Evolutionary conservation across 1,140 invertebrate species (phyloP).

Genomic region (Macrostomum lignano): DNA sequence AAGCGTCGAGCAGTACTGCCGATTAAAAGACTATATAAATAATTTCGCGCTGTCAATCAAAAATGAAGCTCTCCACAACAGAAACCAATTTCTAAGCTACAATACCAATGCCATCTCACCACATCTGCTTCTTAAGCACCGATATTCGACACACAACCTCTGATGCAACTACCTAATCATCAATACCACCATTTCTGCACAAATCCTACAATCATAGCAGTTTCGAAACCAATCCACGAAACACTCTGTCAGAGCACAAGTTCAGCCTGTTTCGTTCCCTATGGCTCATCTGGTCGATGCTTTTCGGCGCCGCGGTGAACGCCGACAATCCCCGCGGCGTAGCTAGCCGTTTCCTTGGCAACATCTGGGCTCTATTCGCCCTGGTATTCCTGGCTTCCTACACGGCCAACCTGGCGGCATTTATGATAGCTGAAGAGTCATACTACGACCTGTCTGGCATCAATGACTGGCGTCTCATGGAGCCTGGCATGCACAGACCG

Average conservation of each 20-base stretch:
- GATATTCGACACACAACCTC: too few species aligned
- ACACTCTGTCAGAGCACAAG: slow-evolving; percentile 34
- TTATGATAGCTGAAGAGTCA: slow-evolving; percentile 95
- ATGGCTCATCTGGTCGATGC: slow-evolving; percentile 97
- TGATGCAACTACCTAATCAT: too few species aligned
- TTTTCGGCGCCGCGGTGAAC: slow-evolving; percentile 82
- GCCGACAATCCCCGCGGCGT: slow-evolving; percentile 74
- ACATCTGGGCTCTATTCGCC: slow-evolving; percentile 89
- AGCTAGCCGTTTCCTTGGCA: slow-evolving; percentile 67
- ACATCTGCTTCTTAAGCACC: too few species aligned
- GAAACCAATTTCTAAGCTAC: too few species aligned
- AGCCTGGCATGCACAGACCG: slow-evolving; percentile 32
- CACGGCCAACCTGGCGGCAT: slow-evolving; percentile 44
- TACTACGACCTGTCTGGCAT: slow-evolving; percentile 71
- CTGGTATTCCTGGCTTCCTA: slow-evolving; percentile 29
- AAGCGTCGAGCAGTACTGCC: too few species aligned
- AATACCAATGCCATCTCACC: too few species aligned
- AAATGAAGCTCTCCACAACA: too few species aligned
- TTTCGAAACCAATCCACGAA: too few species aligned
- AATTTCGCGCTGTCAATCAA: too few species aligned
- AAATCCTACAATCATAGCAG: too few species aligned
- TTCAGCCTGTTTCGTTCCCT: slow-evolving; percentile 85
- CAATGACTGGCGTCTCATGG: slow-evolving; percentile 37
- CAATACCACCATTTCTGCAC: too few species aligned
- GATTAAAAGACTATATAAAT: too few species aligned